Evolutionary conservation across 2,113 vertebrate species (phyloP).

Genomic region (Apus apus): DNA sequence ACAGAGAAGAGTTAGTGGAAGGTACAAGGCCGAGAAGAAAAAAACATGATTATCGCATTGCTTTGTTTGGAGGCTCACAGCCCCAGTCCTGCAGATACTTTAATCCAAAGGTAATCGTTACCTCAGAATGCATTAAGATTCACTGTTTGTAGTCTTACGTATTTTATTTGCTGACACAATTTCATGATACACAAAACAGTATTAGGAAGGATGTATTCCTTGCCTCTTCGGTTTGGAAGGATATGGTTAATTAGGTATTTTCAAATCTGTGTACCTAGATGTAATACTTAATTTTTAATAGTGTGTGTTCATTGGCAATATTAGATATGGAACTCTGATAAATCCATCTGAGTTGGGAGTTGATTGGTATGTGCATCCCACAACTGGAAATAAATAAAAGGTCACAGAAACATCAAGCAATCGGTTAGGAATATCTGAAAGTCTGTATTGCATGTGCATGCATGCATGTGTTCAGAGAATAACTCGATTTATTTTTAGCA

Average conservation of each 20-base stretch:
- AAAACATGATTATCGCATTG: slow-evolving; percentile 94
- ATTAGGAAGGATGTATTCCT: neutral
- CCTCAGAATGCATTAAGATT: slow-evolving; percentile 65
- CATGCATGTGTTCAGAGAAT: neutral
- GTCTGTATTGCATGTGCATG: slow-evolving; percentile 22
- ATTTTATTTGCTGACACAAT: neutral
- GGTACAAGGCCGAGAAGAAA: slow-evolving; percentile 91
- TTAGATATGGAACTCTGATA: neutral
- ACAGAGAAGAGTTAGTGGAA: slow-evolving; percentile 93
- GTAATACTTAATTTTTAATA: neutral
- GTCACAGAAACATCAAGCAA: neutral
- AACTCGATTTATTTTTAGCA: neutral
- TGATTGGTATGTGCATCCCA: neutral
- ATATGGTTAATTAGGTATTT: neutral
- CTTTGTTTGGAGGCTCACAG: slow-evolving; percentile 95
- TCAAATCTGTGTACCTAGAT: slow-evolving; percentile 3
- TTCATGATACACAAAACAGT: neutral
- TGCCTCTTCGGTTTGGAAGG: neutral
- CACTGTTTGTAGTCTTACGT: slow-evolving; percentile 25
- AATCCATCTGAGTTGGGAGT: neutral
- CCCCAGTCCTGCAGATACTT: slow-evolving; percentile 98
- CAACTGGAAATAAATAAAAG: slow-evolving; percentile 4
- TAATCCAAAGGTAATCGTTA: slow-evolving; percentile 91
- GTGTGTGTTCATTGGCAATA: neutral
- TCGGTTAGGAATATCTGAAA: neutral